Conservation (phyloP, 1,140 invertebrate species). For the Macrostomum lignano region DNA sequence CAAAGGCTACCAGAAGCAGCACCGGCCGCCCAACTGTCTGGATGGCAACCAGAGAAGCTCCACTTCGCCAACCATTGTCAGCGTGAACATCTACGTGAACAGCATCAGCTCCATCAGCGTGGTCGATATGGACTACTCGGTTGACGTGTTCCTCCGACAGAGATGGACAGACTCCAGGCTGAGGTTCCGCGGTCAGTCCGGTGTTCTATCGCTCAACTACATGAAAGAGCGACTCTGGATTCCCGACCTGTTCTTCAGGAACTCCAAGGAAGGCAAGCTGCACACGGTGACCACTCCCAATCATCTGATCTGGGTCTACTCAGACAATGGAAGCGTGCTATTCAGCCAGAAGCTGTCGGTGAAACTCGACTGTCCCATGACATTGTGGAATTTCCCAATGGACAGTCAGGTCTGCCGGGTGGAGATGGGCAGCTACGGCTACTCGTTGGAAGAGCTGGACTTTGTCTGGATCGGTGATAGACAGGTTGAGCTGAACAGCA, state of each 20-base stretch:
- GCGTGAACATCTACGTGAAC: too few species aligned
- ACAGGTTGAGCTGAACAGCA: background rate
- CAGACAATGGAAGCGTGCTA: background rate
- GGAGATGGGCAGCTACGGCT: background rate
- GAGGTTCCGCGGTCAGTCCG: background rate
- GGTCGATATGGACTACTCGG: too few species aligned
- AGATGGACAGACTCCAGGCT: background rate
- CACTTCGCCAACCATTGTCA: too few species aligned
- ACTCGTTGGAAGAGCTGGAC: background rate
- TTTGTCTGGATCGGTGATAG: background rate
- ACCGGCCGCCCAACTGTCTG: too few species aligned
- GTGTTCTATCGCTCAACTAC: background rate
- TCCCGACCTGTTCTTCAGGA: background rate
- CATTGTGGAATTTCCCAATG: slow-evolving; percentile 4
- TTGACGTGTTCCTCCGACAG: too few species aligned
- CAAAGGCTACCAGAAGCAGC: too few species aligned
- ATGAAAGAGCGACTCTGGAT: background rate
- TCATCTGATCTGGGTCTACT: background rate
- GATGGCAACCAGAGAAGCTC: too few species aligned
- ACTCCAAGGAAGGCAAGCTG: background rate
- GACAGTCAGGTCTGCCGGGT: slow-evolving; percentile 1
- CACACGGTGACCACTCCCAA: background rate
- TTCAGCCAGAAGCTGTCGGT: background rate
- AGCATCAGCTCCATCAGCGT: too few species aligned
- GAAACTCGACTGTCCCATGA: slow-evolving; percentile 1